Conservation (phyloP, 2,797 vertebrate species). For the Gadopsis marmoratus region DNA sequence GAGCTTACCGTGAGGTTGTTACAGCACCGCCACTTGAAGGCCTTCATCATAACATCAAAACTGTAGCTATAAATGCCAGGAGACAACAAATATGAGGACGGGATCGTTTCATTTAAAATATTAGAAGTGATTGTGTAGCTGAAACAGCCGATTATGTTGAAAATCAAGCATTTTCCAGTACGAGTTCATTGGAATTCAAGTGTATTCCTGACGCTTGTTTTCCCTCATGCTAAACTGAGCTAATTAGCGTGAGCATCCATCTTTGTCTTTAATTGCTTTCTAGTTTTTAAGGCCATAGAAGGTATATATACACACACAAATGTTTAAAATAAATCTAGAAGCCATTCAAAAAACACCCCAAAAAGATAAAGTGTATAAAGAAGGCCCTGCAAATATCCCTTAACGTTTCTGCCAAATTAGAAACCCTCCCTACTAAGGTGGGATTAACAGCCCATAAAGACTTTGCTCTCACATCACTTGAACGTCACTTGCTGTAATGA, state of each 20-base stretch:
- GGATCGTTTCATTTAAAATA: too few species aligned
- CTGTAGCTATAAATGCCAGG: too few species aligned
- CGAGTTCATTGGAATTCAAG: too few species aligned
- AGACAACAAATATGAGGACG: too few species aligned
- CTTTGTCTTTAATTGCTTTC: neutral
- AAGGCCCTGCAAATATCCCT: neutral
- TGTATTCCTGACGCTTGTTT: too few species aligned
- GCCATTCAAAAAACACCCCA: neutral
- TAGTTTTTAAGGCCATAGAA: neutral
- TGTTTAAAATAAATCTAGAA: neutral
- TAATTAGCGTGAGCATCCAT: neutral
- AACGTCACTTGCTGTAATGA: constrained; percentile 48
- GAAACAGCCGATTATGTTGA: too few species aligned
- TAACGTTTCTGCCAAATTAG: constrained; percentile 14
- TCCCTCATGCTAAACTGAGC: neutral
- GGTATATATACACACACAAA: neutral
- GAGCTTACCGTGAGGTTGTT: neutral
- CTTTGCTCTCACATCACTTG: constrained; percentile 21
- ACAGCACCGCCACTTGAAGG: neutral
- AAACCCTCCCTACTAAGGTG: constrained; percentile 27
- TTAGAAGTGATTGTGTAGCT: too few species aligned
- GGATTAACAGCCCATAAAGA: constrained; percentile 57
- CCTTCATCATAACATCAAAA: too few species aligned
- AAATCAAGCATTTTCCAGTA: too few species aligned
- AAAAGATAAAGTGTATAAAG: neutral